Base-by-base conservation (phyloP, 2,888 invertebrate genomes). In the Aethes cnicana region DNA sequence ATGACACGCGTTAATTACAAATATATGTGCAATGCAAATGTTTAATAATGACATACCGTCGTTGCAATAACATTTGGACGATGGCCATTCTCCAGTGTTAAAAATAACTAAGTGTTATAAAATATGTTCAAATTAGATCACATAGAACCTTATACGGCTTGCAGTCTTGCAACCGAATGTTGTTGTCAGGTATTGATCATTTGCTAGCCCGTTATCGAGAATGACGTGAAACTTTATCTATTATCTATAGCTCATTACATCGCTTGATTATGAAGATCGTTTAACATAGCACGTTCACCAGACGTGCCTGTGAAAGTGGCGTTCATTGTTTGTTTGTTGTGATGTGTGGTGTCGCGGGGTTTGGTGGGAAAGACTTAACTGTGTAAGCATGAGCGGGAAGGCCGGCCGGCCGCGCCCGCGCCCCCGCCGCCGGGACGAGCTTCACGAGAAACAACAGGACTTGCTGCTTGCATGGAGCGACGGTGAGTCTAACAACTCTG, bases 401-500 rank as follows among this genome's bases (percentile, higher is more conserved):
- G 12, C 39, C 5, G n/a, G 26, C 16, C 72, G 72, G 55, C 64
- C 68, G 53, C 76, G 84, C 63, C 75, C 81, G 61, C 77, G 84
- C 59, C 83, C 85, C 57, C 77, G 81, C 42, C 77, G 84, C 52
- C 81, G 83, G 48, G 82, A 85, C 72, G 85, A 82, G 53, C 67
- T 79, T 58, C 76, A 76, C 56, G 84, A 85, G 54, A 82, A 78
- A 57, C 75, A 73, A 26, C 85, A 85, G 70, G 87, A 88, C 59
- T 68, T 88, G 63, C 77, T 88, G 42, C 72, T 81, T 43, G 75
- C 81, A 56, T 89, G 89, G 88, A 83, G 74, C 53, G 74, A 86
- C 66, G 89, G 88, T 88, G 72, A 88, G 88, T 73, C 50, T 30
- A 20, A 18, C 9, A 33, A 36, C 12, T 5, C 23, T 57, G 18